Evolutionary conservation across 2,113 vertebrate species (phyloP).

Genomic region (Colaptes auratus): DNA sequence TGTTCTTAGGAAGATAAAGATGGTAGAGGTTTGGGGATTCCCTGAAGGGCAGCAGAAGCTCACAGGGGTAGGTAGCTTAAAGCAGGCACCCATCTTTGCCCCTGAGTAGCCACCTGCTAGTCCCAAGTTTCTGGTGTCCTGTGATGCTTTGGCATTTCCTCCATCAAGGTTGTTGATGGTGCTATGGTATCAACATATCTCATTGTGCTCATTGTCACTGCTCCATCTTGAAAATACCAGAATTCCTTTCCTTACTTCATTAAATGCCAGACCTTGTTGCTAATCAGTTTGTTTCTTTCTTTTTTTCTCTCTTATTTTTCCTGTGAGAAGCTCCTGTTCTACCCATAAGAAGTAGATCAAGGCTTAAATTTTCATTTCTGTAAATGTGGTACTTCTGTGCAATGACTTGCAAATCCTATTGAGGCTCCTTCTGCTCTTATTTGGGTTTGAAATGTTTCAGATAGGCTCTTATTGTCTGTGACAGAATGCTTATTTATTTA

Average conservation of each 20-base stretch:
- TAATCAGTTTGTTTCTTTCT: not conserved
- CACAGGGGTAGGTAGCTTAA: not conserved
- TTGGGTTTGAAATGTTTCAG: slow-evolving; percentile 21
- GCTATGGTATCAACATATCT: not conserved
- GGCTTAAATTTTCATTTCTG: not conserved
- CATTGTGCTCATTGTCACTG: not conserved
- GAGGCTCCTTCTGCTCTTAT: not conserved
- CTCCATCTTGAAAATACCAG: not conserved
- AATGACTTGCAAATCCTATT: not conserved
- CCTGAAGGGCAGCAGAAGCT: not conserved
- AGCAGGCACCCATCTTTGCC: not conserved
- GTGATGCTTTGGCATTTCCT: accelerated
- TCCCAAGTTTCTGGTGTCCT: not conserved
- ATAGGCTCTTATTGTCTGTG: slow-evolving; percentile 14
- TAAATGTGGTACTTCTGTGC: not conserved
- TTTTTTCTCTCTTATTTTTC: accelerated
- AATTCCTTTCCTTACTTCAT: not conserved
- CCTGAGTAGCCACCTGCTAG: not conserved
- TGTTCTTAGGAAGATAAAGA: not conserved
- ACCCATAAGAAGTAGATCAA: not conserved
- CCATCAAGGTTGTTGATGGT: not conserved
- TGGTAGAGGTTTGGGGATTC: not conserved
- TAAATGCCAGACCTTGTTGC: not conserved
- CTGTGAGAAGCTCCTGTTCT: not conserved
- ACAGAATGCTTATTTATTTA: slow-evolving; percentile 16